A percentile compares a stretch with the other conserved stretches of the same genome.
phyloP scores from a whole-genome alignment of 2,888 invertebrate genomes.

The Dascillus cervinus region DNA sequence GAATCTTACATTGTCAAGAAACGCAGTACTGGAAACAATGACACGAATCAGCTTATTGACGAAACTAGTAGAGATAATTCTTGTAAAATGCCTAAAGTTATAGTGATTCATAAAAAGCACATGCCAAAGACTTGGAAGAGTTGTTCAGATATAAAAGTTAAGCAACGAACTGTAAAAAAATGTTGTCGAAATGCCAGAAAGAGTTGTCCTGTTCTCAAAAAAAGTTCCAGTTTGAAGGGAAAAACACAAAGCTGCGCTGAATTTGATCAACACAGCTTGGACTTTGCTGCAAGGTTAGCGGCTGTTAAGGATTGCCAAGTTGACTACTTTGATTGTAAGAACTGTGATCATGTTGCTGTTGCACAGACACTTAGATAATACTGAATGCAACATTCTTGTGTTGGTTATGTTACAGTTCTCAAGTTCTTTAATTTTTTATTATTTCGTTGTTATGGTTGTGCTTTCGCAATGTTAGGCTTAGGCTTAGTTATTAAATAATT shows the following conservation, averaged over 20 bases:
- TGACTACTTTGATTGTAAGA: constrained; percentile 21
- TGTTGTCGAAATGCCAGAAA: constrained; percentile 40
- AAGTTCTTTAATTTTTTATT: background rate
- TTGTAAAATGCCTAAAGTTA: constrained; percentile 25
- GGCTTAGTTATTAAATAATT: too few species aligned
- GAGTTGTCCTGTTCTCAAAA: constrained; percentile 36
- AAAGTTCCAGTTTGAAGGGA: constrained; percentile 27
- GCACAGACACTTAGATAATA: constrained; percentile 13
- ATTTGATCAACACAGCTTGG: constrained; percentile 19
- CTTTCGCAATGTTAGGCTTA: too few species aligned
- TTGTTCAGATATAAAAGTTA: constrained; percentile 38
- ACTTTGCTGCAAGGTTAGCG: constrained; percentile 14
- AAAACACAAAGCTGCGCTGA: constrained; percentile 37
- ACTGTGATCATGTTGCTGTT: constrained; percentile 18
- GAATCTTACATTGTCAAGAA: constrained; percentile 40
- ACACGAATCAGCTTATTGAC: constrained; percentile 38
- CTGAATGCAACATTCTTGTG: constrained; percentile 7
- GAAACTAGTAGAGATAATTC: constrained; percentile 21
- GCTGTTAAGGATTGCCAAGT: constrained; percentile 17
- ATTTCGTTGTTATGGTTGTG: too few species aligned
- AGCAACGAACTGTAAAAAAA: constrained; percentile 32
- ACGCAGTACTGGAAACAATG: constrained; percentile 22
- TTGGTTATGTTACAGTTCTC: background rate
- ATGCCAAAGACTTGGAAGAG: constrained; percentile 39
- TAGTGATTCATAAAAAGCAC: constrained; percentile 30